Evolutionary conservation across 2,797 vertebrate species (phyloP).

Genomic region (Myotis findleyi): DNA sequence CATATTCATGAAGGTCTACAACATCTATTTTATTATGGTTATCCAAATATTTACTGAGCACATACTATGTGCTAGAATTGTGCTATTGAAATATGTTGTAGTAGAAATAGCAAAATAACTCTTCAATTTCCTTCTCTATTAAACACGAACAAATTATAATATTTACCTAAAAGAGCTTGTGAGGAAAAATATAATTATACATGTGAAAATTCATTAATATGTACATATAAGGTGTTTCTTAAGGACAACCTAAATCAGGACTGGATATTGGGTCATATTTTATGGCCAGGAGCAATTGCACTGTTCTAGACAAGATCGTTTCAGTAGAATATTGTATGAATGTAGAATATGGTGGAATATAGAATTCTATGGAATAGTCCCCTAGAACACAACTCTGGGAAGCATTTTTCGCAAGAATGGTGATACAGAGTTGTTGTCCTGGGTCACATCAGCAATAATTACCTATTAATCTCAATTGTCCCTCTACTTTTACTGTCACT

Average conservation of each 20-base stretch:
- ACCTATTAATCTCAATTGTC: neutral
- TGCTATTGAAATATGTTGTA: neutral
- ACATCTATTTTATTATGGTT: neutral
- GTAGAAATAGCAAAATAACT: neutral
- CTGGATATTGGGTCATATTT: neutral
- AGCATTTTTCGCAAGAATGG: neutral
- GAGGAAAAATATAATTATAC: neutral
- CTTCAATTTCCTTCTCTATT: neutral
- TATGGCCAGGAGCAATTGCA: neutral
- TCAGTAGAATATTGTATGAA: neutral
- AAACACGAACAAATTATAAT: neutral
- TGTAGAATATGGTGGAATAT: neutral
- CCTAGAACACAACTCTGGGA: neutral
- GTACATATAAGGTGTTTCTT: neutral
- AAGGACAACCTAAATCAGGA: neutral
- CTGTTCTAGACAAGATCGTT: neutral
- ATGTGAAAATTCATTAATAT: neutral
- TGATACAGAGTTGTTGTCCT: neutral
- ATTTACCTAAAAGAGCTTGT: neutral
- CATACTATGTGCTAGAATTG: neutral
- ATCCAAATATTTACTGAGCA: neutral
- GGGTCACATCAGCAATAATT: neutral
- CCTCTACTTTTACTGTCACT: neutral
- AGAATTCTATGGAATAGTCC: neutral
- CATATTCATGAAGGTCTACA: neutral